phyloP scores from a whole-genome alignment of 2,888 invertebrate genomes.

The Nomada flava region DNA sequence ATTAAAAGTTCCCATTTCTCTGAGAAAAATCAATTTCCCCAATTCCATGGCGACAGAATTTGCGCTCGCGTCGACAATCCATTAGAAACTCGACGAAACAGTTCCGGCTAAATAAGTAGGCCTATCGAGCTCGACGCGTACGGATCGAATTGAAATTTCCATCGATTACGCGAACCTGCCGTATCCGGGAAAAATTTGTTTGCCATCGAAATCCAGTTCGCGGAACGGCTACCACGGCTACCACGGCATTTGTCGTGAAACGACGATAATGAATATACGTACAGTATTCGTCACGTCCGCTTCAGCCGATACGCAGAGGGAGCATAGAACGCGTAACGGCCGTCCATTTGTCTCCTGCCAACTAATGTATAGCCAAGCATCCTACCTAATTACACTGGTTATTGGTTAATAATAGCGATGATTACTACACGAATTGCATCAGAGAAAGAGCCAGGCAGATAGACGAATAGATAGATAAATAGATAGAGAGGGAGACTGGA shows the following conservation, averaged over 20 bases:
- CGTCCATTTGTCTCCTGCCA: slow-evolving; percentile 66
- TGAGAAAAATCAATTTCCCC: background rate
- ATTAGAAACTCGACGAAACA: background rate
- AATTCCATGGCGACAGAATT: background rate
- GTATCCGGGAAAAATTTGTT: slow-evolving; percentile 30
- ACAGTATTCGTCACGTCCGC: slow-evolving; percentile 32
- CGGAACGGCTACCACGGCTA: slow-evolving; percentile 14
- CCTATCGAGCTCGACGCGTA: background rate
- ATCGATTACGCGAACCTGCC: background rate
- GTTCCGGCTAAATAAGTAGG: background rate
- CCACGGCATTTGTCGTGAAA: slow-evolving; percentile 1
- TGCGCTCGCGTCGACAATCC: background rate
- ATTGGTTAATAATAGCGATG: slow-evolving; percentile 74
- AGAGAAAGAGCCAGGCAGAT: slow-evolving; percentile 19
- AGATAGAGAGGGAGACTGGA: background rate
- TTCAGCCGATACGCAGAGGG: slow-evolving; percentile 6
- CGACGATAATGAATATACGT: slow-evolving; percentile 34
- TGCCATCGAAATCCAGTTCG: slow-evolving; percentile 27
- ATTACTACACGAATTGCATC: slow-evolving; percentile 67
- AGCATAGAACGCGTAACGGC: slow-evolving; percentile 46
- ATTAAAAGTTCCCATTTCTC: background rate
- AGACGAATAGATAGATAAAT: background rate
- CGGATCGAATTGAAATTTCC: slow-evolving; percentile 9
- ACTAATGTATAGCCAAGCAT: slow-evolving; percentile 42
- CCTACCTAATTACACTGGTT: slow-evolving; percentile 68